Evolutionary conservation across 2,888 invertebrate genomes (phyloP).

Genomic region (Phytoseiulus persimilis): DNA sequence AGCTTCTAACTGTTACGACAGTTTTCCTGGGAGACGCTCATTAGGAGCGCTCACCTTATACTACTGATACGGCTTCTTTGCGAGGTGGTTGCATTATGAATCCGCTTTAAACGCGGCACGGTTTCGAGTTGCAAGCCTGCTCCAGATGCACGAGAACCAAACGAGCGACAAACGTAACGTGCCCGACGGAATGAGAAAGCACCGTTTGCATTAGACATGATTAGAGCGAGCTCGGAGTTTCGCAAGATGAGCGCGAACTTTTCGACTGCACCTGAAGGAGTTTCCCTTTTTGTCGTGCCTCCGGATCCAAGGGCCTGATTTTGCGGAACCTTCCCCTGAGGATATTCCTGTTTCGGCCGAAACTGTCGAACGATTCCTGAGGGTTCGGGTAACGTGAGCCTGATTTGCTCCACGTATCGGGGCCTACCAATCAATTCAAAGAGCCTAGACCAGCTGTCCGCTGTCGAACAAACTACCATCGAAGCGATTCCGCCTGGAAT

Average conservation of each 20-base stretch:
- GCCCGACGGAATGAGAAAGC: not conserved
- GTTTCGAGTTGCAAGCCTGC: not conserved
- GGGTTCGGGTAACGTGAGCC: no score
- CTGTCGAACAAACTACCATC: not conserved
- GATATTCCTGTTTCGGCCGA: no score
- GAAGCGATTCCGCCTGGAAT: not conserved
- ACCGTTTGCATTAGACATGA: not conserved
- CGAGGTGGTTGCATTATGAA: not conserved
- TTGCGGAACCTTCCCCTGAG: no score
- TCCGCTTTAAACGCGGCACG: not conserved
- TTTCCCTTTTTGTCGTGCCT: not conserved
- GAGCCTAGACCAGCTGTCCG: no score
- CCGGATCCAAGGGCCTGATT: not conserved
- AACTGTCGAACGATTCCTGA: no score
- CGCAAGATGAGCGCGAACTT: not conserved
- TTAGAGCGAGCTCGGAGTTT: not conserved
- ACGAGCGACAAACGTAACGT: not conserved
- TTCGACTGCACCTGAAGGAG: not conserved
- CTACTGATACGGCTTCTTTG: not conserved
- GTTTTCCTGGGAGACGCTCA: not conserved
- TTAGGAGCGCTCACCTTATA: not conserved
- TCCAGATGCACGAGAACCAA: not conserved
- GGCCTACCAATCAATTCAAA: no score
- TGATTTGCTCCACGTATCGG: no score
- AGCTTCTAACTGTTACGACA: not conserved